Evolutionary conservation across 2,797 vertebrate species (phyloP).

Genomic region (Danio kyathit): DNA sequence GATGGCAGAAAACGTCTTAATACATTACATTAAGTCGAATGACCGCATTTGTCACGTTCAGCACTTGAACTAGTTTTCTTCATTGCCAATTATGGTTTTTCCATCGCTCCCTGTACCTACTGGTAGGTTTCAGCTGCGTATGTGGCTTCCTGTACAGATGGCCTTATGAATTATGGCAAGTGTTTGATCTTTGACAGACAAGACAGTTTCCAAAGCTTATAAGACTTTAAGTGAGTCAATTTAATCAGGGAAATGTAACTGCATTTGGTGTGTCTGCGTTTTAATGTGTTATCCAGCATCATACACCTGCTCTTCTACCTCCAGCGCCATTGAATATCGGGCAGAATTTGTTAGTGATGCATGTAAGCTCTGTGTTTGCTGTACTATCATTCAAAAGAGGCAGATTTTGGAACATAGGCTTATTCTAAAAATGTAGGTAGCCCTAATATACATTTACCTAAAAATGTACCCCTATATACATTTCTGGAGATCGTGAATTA

Average conservation of each 20-base stretch:
- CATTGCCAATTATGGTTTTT: slow-evolving; percentile 18
- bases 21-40: slow-evolving; percentile 23
- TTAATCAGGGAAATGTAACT: slow-evolving; percentile 77
- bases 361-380: background rate
- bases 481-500: too few relatives aligned
- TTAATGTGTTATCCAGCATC: slow-evolving; percentile 1
- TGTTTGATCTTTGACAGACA: slow-evolving; percentile 65
- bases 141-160: slow-evolving; percentile 47
- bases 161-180: slow-evolving; percentile 60
- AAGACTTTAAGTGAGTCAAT: slow-evolving; percentile 71
- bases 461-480: too few relatives aligned
- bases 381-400: too few relatives aligned
- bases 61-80: slow-evolving; percentile 25
- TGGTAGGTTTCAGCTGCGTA: slow-evolving; percentile 43
- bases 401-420: too few relatives aligned
- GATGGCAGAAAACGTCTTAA: slow-evolving; percentile 6
- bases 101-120: slow-evolving; percentile 26
- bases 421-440: too few relatives aligned
- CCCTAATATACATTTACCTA: too few relatives aligned
- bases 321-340: background rate
- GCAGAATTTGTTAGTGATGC: background rate
- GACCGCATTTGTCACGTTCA: slow-evolving; percentile 33
- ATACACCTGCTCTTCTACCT: slow-evolving; percentile 14
- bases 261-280: slow-evolving; percentile 49
- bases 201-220: slow-evolving; percentile 68